A percentile compares a stretch with the other conserved stretches of the same genome.
These are phyloP conservation scores for Smithornis capensis DNA, from an alignment of 2,113 vertebrate species.

Conservation along the genomic window DNA sequence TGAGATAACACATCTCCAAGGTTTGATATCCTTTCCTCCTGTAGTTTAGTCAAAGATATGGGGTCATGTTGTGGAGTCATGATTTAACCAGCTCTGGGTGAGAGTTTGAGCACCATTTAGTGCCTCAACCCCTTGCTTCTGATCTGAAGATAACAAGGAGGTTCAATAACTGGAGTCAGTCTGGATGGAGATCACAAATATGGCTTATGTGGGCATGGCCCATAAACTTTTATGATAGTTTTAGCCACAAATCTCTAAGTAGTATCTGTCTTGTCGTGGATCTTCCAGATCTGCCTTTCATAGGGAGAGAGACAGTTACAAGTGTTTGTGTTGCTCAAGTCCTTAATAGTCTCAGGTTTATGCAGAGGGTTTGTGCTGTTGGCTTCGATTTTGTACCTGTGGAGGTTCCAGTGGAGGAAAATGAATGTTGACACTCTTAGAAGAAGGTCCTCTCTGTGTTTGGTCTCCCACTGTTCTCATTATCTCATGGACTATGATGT, in stretches of 20 bases:
- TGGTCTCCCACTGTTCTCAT: neutral
- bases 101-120: neutral
- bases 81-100: constrained; percentile 17
- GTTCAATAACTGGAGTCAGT: neutral
- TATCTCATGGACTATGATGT: neutral
- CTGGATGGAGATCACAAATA: neutral
- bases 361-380: neutral
- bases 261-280: constrained; percentile 8
- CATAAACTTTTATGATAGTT: constrained; percentile 40
- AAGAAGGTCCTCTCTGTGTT: neutral
- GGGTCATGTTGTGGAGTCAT: neutral
- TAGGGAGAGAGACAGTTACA: neutral
- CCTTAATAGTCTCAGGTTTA: neutral
- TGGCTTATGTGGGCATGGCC: neutral
- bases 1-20: neutral
- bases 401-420: neutral
- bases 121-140: neutral
- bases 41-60: neutral
- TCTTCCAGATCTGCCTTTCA: neutral
- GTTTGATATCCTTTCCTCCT: neutral
- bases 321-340: neutral
- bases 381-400: neutral
- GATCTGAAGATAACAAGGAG: constrained; percentile 8
- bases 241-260: too few relatives aligned
- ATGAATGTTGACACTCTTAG: neutral